Evolutionary conservation across 2,888 invertebrate species (phyloP), one percentile per base, ranked within the genome.

Genomic region (Hartigia nigra): DNA sequence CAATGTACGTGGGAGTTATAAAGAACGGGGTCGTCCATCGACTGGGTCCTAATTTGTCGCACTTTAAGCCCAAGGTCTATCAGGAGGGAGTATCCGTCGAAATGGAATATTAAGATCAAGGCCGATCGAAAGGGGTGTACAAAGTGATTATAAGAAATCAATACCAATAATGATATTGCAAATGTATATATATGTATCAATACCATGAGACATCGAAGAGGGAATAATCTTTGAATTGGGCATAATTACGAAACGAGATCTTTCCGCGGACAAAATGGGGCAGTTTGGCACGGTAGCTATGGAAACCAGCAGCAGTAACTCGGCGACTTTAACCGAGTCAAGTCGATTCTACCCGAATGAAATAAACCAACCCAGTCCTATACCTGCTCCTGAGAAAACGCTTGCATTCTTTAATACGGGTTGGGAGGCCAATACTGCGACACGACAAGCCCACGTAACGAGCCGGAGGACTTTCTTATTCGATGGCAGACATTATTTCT

Each of bases 61-160:
- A 55, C 55, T 9, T 23, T 14, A 55, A 55, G 55, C 23, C 55
- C 23, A 55, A 55, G 55, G 55, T 55, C 55, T 39, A 14, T 55
- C 55, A 55, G 23, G 55, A 55, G 23, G 55, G 9, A 55, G 55
- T 55, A 55, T 55, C 23, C 55, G 23, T 55, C 55, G 55, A 55
- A 55, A 55, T 55, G 23, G 55, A 55, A 55, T 55, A 84, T 85
- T 86, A 84, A 86, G 86, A 86, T 85, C 86, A 87, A 87, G 86
- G 85, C 81, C 81, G 72, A 12, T 12, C 72, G 72, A 55, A 55
- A 23, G 23, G 55, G 55, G 55, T 55, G 55, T 55, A 55, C 23
- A 55, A 23, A 55, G 55, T 55, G 23, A 23, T 9, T 55, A 55
- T 23, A 55, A 23, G 55, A 55, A 55, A 55, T 55, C 55, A 55